Evolutionary conservation across 92 coral and sea anemone species (phyloP), one percentile per base, ranked within the genome.

Genomic region (Phenganax stokvisi): DNA sequence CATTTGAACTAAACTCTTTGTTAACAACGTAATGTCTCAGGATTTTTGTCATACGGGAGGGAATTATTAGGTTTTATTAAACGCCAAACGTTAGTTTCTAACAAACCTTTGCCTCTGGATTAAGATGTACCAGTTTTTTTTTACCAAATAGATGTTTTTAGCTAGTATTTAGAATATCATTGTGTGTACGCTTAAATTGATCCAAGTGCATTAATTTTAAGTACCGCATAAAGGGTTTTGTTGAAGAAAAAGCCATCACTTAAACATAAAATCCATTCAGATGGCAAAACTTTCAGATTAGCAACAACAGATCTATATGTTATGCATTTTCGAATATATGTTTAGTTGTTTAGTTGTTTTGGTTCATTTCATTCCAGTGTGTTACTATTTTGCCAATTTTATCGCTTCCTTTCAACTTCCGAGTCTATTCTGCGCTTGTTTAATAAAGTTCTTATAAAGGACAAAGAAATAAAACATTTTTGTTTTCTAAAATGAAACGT

Each of bases 401-500:
- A 9, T 66, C 25, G 3, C 31, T 66, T 51, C 7, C 51, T 66
- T 66, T 9, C 25, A 12, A 66, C 72, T 13, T 66, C 51, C 72
- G 51, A 66, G 13, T 27, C 31, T 2, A 0, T 51, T 66, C 51
- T 25, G 20, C 25, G 72, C n/a, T 61, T 28, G 31, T 66, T 7
- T 27, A 9, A 66, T 29, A 66, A 66, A 66, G 72, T 66, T 66
- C 72, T 66, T 16, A 13, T 0, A 30, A 3, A 16, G 31, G 9
- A 66, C 72, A 66, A 66, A 66, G 51, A 15, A 66, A 25, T 66
- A 66, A 66, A 66, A 51, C 3, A 9, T 16, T 66, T 66, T 66
- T 66, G 51, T 66, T 29, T 25, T 66, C 8, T 10, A 16, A 12
- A 27, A 27, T 15, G 8, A 25, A 66, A 25, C 47, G 31, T 3